phyloP scores from a whole-genome alignment of 2,888 invertebrate genomes.

The Myathropa florea region DNA sequence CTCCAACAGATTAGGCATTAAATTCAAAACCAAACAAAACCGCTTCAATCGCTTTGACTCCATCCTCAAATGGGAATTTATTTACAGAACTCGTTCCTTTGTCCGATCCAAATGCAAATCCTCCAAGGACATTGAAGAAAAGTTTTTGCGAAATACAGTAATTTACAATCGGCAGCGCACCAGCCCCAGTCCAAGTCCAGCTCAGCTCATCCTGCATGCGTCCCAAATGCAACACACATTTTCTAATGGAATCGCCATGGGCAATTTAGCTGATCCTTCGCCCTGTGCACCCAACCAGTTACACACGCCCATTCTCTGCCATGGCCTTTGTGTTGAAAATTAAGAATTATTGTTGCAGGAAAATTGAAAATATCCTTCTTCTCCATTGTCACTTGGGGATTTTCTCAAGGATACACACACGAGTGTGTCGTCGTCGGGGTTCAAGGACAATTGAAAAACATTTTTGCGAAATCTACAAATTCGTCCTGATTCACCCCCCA shows the following conservation, averaged over 20 bases:
- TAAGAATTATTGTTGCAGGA: slow-evolving; percentile 30
- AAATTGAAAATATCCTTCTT: slow-evolving; percentile 1
- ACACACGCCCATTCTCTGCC: neutral
- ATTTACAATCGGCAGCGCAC: slow-evolving; percentile 30
- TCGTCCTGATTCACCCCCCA: slow-evolving; percentile 10
- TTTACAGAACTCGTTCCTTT: neutral
- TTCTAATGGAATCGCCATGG: slow-evolving; percentile 26
- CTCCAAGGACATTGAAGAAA: neutral
- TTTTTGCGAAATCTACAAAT: neutral
- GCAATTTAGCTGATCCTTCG: slow-evolving; percentile 46
- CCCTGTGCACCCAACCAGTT: slow-evolving; percentile 13
- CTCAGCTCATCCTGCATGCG: too few species aligned
- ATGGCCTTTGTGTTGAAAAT: slow-evolving; percentile 8
- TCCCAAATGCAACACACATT: slow-evolving; percentile 19
- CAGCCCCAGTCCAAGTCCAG: neutral
- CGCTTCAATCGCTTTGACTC: neutral
- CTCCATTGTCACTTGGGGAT: slow-evolving; percentile 18
- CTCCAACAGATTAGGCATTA: neutral
- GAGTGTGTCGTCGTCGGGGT: neutral
- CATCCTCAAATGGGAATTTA: neutral
- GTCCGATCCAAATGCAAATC: neutral
- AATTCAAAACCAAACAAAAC: neutral
- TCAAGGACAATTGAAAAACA: slow-evolving; percentile 3
- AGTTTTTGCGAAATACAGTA: neutral
- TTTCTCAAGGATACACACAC: neutral